Percentiles rank a stretch among this genome's conserved stretches.
Conservation (phyloP, 2,797 vertebrate species). For the Sebastes aleutianus region DNA sequence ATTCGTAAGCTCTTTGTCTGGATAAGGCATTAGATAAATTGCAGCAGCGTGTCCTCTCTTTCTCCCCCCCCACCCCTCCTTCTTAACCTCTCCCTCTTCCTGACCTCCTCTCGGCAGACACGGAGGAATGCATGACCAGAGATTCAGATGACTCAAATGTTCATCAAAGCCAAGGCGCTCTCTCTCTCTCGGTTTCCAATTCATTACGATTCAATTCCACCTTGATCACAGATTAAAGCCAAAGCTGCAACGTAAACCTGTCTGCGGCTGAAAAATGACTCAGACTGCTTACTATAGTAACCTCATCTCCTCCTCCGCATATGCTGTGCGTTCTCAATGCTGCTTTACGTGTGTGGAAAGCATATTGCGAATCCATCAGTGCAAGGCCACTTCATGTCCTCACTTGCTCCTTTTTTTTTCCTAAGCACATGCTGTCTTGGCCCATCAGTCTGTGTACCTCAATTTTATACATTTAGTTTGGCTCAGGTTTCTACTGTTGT, state of each 20-base stretch:
- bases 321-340: background rate
- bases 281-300: background rate
- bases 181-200: background rate
- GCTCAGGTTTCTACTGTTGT: background rate
- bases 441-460: background rate
- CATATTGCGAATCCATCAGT: slow-evolving; percentile 47
- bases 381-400: slow-evolving; percentile 26
- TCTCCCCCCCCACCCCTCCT: background rate
- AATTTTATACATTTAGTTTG: background rate
- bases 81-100: slow-evolving; percentile 45
- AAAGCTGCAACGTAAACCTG: slow-evolving; percentile 17
- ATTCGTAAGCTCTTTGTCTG: slow-evolving; percentile 61
- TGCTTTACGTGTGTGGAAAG: background rate
- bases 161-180: slow-evolving; percentile 36
- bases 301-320: background rate
- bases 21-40: slow-evolving; percentile 67
- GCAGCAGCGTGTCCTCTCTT: slow-evolving; percentile 24
- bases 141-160: slow-evolving; percentile 48
- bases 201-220: slow-evolving; percentile 28
- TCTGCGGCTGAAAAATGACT: background rate
- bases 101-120: slow-evolving; percentile 54
- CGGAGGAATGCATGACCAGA: slow-evolving; percentile 65
- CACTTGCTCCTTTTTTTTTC: slow-evolving; percentile 16
- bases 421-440: background rate
- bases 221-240: slow-evolving; percentile 15